phyloP scores from a whole-genome alignment of 2,888 invertebrate species.

The Autographa pulchrina region DNA sequence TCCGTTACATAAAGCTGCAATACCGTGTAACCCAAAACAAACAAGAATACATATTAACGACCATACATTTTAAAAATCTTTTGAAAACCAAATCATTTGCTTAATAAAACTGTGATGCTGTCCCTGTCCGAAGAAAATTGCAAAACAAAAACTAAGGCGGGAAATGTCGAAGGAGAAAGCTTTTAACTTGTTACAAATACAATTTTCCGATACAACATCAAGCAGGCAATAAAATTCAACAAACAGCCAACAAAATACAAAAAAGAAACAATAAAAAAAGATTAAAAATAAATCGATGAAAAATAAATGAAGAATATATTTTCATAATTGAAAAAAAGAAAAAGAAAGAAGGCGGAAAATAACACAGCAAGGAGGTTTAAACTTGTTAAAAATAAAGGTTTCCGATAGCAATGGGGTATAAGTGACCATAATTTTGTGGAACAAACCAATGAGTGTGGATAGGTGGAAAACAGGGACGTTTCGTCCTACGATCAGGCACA shows the following conservation, averaged over 20 bases:
- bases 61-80: background rate
- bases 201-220: constrained; percentile 14
- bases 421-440: constrained; percentile 42
- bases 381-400: constrained; percentile 61
- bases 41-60: background rate
- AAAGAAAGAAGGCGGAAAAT: constrained; percentile 28
- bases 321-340: constrained; percentile 16
- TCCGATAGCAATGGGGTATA: constrained; percentile 44
- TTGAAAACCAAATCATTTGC: background rate
- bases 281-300: background rate
- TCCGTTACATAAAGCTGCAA: too few species aligned
- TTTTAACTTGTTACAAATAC: constrained; percentile 32
- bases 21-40: too few species aligned
- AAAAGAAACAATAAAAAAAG: constrained; percentile 19
- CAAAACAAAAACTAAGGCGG: constrained; percentile 15
- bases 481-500: constrained; percentile 65
- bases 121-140: constrained; percentile 5
- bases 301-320: constrained; percentile 11
- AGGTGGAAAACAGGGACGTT: constrained; percentile 65
- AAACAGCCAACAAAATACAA: background rate
- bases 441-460: constrained; percentile 73
- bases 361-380: constrained; percentile 37
- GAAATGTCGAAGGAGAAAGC: constrained; percentile 22
- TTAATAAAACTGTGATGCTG: constrained; percentile 10
- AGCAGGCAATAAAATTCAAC: background rate